Percentiles rank a stretch among this genome's conserved stretches.
Evolutionary conservation across 2,797 vertebrate species (phyloP).

Genomic region (Myotis planiceps): DNA sequence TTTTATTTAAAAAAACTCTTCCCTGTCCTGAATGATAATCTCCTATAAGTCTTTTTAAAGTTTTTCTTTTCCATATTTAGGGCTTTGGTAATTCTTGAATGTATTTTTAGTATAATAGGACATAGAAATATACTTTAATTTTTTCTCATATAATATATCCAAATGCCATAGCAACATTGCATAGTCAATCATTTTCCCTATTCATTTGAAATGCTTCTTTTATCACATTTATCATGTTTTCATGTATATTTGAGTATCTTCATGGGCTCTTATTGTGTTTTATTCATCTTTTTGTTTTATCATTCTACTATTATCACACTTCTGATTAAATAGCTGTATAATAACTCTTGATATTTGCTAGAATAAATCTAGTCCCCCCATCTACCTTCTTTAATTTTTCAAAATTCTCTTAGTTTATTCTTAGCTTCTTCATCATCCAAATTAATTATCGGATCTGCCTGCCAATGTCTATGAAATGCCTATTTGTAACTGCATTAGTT

Average conservation of each 20-base stretch:
- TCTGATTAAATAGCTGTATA: not conserved
- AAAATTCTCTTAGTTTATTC: not conserved
- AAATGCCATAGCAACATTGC: not conserved
- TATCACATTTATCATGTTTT: not conserved
- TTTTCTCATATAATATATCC: not conserved
- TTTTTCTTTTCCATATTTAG: not conserved
- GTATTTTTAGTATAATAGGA: not conserved
- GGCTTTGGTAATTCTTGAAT: not conserved
- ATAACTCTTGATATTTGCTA: not conserved
- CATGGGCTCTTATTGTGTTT: not conserved
- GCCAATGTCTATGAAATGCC: not conserved
- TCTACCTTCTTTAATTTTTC: not conserved
- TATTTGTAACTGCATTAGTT: not conserved
- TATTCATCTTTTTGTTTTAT: not conserved
- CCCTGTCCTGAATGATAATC: not conserved
- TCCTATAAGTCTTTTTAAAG: not conserved
- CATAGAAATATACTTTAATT: not conserved
- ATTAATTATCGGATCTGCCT: not conserved
- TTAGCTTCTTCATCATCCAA: not conserved
- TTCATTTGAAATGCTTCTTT: not conserved
- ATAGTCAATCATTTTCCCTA: not conserved
- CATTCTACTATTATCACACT: not conserved
- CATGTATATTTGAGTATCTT: not conserved
- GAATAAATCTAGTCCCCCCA: not conserved
- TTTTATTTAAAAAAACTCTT: slow-evolving; percentile 6